Evolutionary conservation across 35 echinoderm and acorn worm genomes (phyloP).

Genomic region (Lytechinus pictus): DNA sequence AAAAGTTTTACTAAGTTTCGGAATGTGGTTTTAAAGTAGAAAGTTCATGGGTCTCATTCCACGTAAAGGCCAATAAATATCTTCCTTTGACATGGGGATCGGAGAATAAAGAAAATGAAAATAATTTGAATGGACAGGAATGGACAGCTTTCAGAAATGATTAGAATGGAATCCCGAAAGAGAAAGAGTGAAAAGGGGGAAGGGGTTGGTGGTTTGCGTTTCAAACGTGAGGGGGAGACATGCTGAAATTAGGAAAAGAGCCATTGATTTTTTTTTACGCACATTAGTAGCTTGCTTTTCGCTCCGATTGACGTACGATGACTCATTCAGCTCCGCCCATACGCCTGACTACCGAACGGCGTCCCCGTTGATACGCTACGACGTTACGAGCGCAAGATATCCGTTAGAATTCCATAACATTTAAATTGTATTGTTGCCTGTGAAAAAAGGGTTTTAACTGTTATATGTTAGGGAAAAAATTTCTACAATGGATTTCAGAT

Average conservation of each 20-base stretch:
- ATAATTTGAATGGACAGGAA: too few species aligned
- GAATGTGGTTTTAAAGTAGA: too few species aligned
- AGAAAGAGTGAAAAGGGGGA: too few species aligned
- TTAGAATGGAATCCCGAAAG: too few species aligned
- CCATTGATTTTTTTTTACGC: neutral
- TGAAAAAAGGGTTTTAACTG: neutral
- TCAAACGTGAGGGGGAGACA: neutral
- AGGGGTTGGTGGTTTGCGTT: too few species aligned
- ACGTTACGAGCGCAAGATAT: neutral
- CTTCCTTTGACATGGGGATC: too few species aligned
- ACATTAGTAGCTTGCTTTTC: neutral
- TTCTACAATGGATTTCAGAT: neutral
- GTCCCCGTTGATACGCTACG: constrained; percentile 26
- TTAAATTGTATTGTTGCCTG: neutral
- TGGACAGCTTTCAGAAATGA: too few species aligned
- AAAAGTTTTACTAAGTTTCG: too few species aligned
- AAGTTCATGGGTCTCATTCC: too few species aligned
- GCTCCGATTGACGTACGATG: neutral
- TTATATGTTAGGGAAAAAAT: neutral
- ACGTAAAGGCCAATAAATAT: too few species aligned
- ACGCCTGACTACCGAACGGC: constrained; percentile 24
- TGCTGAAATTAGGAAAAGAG: neutral
- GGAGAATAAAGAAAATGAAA: too few species aligned
- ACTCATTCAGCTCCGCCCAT: neutral
- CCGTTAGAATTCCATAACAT: neutral